phyloP scores from a whole-genome alignment of 2,888 invertebrate species.

The Stegana nigrithorax region DNA sequence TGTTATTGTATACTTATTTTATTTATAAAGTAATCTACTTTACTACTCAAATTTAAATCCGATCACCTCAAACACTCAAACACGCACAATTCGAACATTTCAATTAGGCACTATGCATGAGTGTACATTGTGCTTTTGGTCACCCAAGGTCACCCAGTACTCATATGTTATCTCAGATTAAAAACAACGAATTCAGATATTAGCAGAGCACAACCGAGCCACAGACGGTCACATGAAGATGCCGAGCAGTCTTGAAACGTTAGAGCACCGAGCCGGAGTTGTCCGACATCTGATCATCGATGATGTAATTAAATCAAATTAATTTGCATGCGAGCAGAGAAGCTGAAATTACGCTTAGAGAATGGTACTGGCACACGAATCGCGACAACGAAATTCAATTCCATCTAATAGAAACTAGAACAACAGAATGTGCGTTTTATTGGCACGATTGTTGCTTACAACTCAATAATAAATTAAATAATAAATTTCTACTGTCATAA shows the following conservation, averaged over 20 bases:
- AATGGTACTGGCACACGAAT: too few species aligned
- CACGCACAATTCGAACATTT: not conserved
- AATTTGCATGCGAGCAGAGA: too few species aligned
- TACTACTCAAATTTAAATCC: too few species aligned
- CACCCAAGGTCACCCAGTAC: not conserved
- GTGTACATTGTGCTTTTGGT: not conserved
- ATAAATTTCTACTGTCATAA: too few species aligned
- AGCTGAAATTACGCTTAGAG: too few species aligned
- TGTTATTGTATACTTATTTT: too few species aligned
- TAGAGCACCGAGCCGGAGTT: not conserved
- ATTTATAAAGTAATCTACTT: too few species aligned
- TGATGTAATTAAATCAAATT: not conserved
- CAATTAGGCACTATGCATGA: not conserved
- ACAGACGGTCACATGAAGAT: not conserved
- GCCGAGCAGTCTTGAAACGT: not conserved
- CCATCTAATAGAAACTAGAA: too few species aligned
- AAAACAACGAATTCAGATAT: not conserved
- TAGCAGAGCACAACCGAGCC: not conserved
- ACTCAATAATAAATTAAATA: not conserved
- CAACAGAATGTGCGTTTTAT: too few species aligned
- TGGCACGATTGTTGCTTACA: not conserved
- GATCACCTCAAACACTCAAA: too few species aligned
- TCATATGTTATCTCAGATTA: not conserved
- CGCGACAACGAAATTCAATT: too few species aligned
- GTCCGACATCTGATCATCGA: not conserved